Base-by-base conservation (phyloP, 2,797 vertebrate genomes). In the Pachyuromys duprasi region DNA sequence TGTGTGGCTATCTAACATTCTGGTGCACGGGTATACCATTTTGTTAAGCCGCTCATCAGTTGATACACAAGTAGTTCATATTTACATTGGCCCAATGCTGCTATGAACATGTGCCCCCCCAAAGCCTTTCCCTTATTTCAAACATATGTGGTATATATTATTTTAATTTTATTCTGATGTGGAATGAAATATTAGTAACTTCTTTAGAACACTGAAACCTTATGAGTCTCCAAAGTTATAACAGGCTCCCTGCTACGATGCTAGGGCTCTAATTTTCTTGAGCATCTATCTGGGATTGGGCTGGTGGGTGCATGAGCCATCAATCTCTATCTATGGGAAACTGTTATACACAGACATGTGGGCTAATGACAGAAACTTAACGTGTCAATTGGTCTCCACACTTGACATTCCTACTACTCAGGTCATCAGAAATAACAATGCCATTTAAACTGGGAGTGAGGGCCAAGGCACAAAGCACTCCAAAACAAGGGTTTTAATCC, bases 401-500 rank as follows among this genome's bases (percentile, higher is more conserved):
- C 90, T 76, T 75, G 57, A 86, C 33, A 39, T 24, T 95, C 72
- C 70, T 45, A 1, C 0, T 17, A n/a, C 39, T 94, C 75, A 76
- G 33, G 9, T 2, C 72, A 95, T 14, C 63, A 93, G 81, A 55
- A 91, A 93, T n/a, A 96, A 96, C 82, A 96, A 83, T 63, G 53
- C 24, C 81, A 91, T 22, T 92, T 79, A 88, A 98, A 98, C 53
- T 81, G 72, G 95, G 80, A 98, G 95, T 82, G 93, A 82, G 24
- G 86, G 97, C 57, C 93, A 90, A 97, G 98, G 95, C 39, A 97
- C 96, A 94, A 97, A 75, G 70, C 96, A 97, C 1, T 90, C 95
- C 80, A 96, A 98, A 97, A 96, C 95, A 96, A 98, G 91, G 92
- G 90, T 94, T 98, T 97, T 96, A 97, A 98, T 98, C 96, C 94